These are phyloP conservation scores for Tenthredo notha DNA, from an alignment of 2,888 invertebrate species.

Conservation along the genomic window DNA sequence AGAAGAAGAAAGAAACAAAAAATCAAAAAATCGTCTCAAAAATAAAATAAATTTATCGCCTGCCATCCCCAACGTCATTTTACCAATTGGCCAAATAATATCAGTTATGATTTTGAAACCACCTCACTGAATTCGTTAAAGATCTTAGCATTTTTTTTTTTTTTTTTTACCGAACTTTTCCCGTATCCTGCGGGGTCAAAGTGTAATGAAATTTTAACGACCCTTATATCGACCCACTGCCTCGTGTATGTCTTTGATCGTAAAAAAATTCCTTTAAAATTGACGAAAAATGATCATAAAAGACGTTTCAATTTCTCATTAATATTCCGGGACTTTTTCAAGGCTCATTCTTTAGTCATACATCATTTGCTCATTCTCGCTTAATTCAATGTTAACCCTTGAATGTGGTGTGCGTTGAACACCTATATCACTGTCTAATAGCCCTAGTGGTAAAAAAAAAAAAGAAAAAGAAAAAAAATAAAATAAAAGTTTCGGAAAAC, in stretches of 20 bases:
- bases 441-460: not conserved
- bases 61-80: not conserved
- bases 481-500: not conserved
- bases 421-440: not conserved
- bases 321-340: not conserved
- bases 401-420: not conserved
- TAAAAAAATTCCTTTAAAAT: not conserved
- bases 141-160: not conserved
- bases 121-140: not conserved
- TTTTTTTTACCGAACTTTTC: not conserved
- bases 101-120: not conserved
- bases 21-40: too few species aligned
- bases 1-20: not conserved
- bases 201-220: not conserved
- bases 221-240: not conserved
- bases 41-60: not conserved
- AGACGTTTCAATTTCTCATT: not conserved
- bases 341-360: not conserved
- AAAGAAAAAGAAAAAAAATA: not conserved
- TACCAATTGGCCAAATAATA: not conserved
- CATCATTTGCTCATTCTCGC: not conserved
- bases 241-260: not conserved
- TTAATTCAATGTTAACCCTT: not conserved
- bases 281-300: not conserved
- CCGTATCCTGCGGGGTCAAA: not conserved